phyloP scores from a whole-genome alignment of 2,113 vertebrate species.

The Ovibos moschatus region DNA sequence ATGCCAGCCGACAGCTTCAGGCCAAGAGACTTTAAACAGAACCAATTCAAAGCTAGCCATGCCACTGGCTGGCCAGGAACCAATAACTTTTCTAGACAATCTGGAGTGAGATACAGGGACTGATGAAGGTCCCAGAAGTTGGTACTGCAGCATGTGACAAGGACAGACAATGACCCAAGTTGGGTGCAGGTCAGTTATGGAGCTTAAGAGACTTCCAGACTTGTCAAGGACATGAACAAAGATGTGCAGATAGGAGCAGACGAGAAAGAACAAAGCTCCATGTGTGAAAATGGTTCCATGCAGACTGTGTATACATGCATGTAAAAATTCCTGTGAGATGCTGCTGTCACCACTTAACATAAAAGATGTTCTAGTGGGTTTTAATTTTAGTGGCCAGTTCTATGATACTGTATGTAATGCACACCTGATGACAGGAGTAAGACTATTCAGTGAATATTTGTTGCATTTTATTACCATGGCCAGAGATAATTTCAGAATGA shows the following conservation, averaged over 20 bases:
- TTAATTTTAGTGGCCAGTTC: slow-evolving; percentile 91
- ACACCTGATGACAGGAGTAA: slow-evolving; percentile 92
- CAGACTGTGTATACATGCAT: slow-evolving; percentile 92
- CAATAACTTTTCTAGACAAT: background rate
- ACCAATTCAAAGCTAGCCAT: background rate
- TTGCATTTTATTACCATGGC: slow-evolving; percentile 98
- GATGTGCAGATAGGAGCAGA: background rate
- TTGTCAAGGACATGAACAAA: background rate
- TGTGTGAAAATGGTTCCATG: slow-evolving; percentile 89
- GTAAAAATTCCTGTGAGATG: slow-evolving; percentile 88
- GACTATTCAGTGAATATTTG: slow-evolving; percentile 97
- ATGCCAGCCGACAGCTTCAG: background rate
- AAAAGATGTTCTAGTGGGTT: slow-evolving; percentile 85
- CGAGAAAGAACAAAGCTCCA: slow-evolving; percentile 21
- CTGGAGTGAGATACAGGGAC: background rate
- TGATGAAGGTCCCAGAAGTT: background rate
- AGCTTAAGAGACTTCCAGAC: background rate
- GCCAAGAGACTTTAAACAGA: background rate
- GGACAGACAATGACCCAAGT: background rate
- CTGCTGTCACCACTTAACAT: slow-evolving; percentile 89
- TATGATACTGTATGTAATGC: slow-evolving; percentile 97
- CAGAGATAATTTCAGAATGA: slow-evolving; percentile 92
- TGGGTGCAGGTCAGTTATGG: background rate
- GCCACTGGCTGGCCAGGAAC: background rate
- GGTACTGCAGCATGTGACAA: background rate